Evolutionary conservation across 2,113 vertebrate genomes (phyloP).

Genomic region (Raja brachyura): DNA sequence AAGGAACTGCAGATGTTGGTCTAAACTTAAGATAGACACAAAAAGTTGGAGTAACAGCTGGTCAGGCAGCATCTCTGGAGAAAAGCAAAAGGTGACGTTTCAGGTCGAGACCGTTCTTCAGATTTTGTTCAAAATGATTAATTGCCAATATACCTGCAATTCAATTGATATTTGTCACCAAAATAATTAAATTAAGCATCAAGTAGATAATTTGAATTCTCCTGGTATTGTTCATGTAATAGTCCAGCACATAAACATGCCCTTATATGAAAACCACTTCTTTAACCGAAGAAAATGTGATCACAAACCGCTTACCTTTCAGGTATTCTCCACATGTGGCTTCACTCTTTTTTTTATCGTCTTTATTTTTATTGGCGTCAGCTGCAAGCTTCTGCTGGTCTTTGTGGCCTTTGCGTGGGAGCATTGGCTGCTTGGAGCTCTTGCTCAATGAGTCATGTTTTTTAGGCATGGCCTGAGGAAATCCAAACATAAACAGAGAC

Average conservation of each 20-base stretch:
- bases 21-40: too few species aligned
- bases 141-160: neutral
- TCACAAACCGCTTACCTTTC: slow-evolving; percentile 1
- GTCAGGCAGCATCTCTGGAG: too few species aligned
- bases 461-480: slow-evolving; percentile 39
- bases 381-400: neutral
- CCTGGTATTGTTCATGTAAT: neutral
- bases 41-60: too few species aligned
- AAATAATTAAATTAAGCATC: neutral
- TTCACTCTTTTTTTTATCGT: slow-evolving; percentile 27
- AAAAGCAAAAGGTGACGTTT: too few species aligned
- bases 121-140: neutral
- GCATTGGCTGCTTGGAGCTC: slow-evolving; percentile 25
- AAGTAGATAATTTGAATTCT: neutral
- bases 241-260: neutral
- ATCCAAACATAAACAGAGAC: slow-evolving; percentile 40
- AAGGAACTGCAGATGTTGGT: too few species aligned
- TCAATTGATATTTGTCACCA: neutral
- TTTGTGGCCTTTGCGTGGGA: neutral
- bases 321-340: slow-evolving; percentile 21
- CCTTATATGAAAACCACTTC: too few species aligned
- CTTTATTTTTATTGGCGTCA: slow-evolving; percentile 10
- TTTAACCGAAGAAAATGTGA: neutral
- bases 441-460: slow-evolving; percentile 31
- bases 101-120: neutral